Evolutionary conservation across 2,113 vertebrate species (phyloP).

Genomic region (Podarcis raffonei): DNA sequence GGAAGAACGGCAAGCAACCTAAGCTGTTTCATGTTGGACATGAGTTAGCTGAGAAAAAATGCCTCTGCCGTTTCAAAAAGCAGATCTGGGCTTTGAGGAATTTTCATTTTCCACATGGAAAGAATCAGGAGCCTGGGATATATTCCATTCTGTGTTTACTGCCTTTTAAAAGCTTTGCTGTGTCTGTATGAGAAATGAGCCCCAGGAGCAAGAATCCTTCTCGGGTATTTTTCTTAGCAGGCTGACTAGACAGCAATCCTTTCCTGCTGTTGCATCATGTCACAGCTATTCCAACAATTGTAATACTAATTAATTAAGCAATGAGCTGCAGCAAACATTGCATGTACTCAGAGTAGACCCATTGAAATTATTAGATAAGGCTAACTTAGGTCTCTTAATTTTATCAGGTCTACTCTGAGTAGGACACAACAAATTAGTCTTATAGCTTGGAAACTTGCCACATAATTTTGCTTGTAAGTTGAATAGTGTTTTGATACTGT

Average conservation of each 20-base stretch:
- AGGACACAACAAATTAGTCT: neutral
- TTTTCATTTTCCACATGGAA: neutral
- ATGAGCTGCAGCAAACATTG: too few relatives aligned
- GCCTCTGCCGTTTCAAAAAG: neutral
- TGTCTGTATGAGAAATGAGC: neutral
- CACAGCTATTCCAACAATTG: neutral
- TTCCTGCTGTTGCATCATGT: conserved; percentile 11
- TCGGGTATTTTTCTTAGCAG: conserved; percentile 6
- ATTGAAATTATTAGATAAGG: too few relatives aligned
- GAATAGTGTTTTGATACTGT: neutral
- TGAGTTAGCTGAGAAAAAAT: neutral
- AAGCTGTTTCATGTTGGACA: neutral
- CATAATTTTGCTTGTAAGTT: neutral
- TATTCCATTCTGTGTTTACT: neutral
- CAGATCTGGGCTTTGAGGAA: neutral
- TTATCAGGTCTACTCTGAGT: too few relatives aligned
- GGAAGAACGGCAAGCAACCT: neutral
- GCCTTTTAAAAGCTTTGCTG: neutral
- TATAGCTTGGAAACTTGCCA: neutral
- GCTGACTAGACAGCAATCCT: neutral
- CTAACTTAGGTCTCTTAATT: too few relatives aligned
- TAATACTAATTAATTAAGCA: neutral
- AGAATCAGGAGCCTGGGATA: neutral
- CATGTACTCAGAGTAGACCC: too few relatives aligned
- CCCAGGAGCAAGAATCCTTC: conserved; percentile 17